These are phyloP conservation scores for Drosophila nr. medialis DNA, from an alignment of 2,888 invertebrate species.

Conservation along the genomic window DNA sequence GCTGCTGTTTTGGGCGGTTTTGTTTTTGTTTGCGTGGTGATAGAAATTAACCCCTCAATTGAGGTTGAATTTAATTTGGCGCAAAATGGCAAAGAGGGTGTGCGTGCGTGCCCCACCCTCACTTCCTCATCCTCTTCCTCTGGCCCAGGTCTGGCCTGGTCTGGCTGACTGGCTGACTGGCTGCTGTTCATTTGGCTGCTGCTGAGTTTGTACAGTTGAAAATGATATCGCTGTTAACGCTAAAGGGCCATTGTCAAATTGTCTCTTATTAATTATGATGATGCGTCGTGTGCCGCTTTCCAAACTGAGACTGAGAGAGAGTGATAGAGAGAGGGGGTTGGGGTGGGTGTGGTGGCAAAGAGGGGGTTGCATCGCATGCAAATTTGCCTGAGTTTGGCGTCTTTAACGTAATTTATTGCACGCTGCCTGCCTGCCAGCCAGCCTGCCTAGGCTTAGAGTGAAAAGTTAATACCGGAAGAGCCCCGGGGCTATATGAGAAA, in stretches of 20 bases:
- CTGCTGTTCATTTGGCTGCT: conserved; percentile 64
- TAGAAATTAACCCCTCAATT: conserved; percentile 85
- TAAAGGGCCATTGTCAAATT: conserved; percentile 81
- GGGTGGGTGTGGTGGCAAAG: not conserved
- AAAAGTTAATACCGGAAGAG: conserved; percentile 71
- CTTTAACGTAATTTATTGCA: conserved; percentile 77
- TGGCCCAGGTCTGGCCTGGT: not conserved
- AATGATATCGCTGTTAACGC: conserved; percentile 77
- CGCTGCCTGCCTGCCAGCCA: conserved; percentile 18
- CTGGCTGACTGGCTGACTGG: conserved; percentile 29
- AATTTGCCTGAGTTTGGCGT: conserved; percentile 75
- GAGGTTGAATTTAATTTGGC: conserved; percentile 85
- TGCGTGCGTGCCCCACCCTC: conserved; percentile 40
- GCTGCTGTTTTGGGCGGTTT: conserved; percentile 60
- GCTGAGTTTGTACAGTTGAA: conserved; percentile 57
- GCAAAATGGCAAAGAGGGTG: conserved; percentile 80
- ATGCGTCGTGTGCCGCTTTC: conserved; percentile 69
- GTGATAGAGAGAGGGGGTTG: not conserved
- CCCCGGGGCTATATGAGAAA: conserved; percentile 32
- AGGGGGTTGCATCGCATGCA: conserved; percentile 56
- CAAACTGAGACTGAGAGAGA: not conserved
- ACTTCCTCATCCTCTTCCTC: not conserved
- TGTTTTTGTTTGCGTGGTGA: conserved; percentile 81
- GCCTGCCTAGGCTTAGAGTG: conserved; percentile 59
- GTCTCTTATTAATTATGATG: conserved; percentile 83